phyloP scores from a whole-genome alignment of 1,140 invertebrate species.

The Zaprionus nigranus region DNA sequence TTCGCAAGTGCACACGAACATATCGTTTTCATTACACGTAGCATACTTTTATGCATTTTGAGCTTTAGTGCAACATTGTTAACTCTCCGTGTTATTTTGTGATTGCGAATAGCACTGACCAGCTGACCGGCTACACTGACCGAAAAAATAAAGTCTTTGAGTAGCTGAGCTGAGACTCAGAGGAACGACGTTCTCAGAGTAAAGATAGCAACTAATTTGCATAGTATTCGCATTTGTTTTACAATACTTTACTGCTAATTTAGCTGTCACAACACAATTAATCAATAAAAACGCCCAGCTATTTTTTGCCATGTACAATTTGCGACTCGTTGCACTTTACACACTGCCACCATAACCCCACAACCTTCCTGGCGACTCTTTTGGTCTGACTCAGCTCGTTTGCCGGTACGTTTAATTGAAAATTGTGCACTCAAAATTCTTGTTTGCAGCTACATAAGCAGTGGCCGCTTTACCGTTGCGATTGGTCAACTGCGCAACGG shows the following conservation, averaged over 20 bases:
- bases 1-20: not conserved
- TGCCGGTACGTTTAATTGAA: slow-evolving; percentile 66
- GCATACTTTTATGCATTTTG: slow-evolving; percentile 62
- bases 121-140: slow-evolving; percentile 34
- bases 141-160: not conserved
- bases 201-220: slow-evolving; percentile 16
- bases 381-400: slow-evolving; percentile 65
- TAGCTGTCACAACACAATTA: slow-evolving; percentile 46
- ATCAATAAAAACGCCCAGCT: slow-evolving; percentile 9
- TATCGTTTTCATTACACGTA: slow-evolving; percentile 45
- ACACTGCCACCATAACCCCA: slow-evolving; percentile 14
- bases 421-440: slow-evolving; percentile 77
- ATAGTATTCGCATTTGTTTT: slow-evolving; percentile 21
- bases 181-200: not conserved
- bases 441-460: slow-evolving; percentile 66
- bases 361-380: not conserved
- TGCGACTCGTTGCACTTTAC: slow-evolving; percentile 34
- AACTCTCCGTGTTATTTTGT: slow-evolving; percentile 36
- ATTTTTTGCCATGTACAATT: slow-evolving; percentile 40
- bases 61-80: slow-evolving; percentile 50
- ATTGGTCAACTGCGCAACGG: slow-evolving; percentile 33
- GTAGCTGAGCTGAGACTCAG: not conserved
- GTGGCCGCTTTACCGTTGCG: slow-evolving; percentile 30
- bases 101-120: slow-evolving; percentile 25
- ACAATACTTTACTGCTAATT: slow-evolving; percentile 29